Evolutionary conservation across 2,797 vertebrate genomes (phyloP).

Genomic region (Anomalospiza imberbis): DNA sequence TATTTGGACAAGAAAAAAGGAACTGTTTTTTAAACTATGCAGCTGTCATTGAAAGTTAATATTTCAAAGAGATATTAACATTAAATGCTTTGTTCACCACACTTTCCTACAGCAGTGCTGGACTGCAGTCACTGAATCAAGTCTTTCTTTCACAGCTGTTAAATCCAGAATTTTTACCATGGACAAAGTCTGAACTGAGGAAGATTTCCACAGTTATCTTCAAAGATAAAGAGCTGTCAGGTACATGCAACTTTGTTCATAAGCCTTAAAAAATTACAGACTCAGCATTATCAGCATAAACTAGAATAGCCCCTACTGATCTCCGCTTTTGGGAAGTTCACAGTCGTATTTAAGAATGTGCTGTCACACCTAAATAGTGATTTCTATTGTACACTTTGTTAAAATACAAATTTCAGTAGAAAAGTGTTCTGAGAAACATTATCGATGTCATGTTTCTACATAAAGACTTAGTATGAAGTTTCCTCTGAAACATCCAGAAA

Average conservation of each 20-base stretch:
- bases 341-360: background rate
- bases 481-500: background rate
- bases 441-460: background rate
- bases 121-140: background rate
- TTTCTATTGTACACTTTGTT: background rate
- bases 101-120: rapidly evolving
- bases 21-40: background rate
- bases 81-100: background rate
- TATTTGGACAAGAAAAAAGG: background rate
- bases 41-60: background rate
- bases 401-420: background rate
- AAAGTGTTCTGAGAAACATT: background rate
- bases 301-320: background rate
- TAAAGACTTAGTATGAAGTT: background rate
- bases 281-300: background rate
- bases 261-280: background rate
- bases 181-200: background rate
- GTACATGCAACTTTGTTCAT: background rate
- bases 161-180: background rate
- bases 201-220: background rate
- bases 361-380: background rate
- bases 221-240: background rate
- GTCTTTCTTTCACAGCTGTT: background rate
- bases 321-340: background rate
- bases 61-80: background rate